Conservation (phyloP, 2,888 invertebrate genomes). For the Cotesia congregata region DNA sequence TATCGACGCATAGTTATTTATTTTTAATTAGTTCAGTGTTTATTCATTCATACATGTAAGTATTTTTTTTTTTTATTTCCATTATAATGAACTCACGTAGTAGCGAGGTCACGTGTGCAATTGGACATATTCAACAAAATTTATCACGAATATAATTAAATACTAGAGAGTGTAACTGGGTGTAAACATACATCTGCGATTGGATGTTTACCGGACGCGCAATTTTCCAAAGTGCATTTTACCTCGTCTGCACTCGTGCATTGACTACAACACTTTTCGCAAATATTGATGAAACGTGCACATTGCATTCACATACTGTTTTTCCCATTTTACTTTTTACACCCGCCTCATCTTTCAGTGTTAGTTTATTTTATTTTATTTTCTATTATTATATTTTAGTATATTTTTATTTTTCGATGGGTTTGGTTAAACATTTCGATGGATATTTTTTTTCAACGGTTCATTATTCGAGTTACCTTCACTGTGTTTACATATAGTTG, state of each 20-base stretch:
- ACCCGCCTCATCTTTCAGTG: not conserved
- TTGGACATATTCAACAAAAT: slow-evolving; percentile 4
- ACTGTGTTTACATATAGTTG: too few relatives aligned
- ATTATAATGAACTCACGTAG: slow-evolving; percentile 2
- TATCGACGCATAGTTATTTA: not conserved
- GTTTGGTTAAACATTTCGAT: too few relatives aligned
- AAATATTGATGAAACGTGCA: slow-evolving; percentile 67
- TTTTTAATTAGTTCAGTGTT: not conserved
- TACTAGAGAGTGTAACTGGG: slow-evolving; percentile 15
- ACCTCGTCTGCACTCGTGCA: slow-evolving; percentile 39
- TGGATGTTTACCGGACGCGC: slow-evolving; percentile 29
- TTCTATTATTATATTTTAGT: not conserved
- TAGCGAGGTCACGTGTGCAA: not conserved
- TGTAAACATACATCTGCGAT: slow-evolving; percentile 22
- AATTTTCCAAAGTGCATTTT: slow-evolving; percentile 34
- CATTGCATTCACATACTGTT: slow-evolving; percentile 44
- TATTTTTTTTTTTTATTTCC: too few relatives aligned
- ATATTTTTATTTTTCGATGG: not conserved
- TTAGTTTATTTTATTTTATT: slow-evolving; percentile 8
- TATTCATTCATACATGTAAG: slow-evolving; percentile 8
- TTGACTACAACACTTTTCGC: slow-evolving; percentile 57
- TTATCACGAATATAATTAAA: slow-evolving; percentile 25
- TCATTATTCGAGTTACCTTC: too few relatives aligned
- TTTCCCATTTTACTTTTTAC: slow-evolving; percentile 11
- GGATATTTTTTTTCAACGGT: too few relatives aligned